Conservation (phyloP, 2,888 invertebrate genomes). For the Gari tellinella region DNA sequence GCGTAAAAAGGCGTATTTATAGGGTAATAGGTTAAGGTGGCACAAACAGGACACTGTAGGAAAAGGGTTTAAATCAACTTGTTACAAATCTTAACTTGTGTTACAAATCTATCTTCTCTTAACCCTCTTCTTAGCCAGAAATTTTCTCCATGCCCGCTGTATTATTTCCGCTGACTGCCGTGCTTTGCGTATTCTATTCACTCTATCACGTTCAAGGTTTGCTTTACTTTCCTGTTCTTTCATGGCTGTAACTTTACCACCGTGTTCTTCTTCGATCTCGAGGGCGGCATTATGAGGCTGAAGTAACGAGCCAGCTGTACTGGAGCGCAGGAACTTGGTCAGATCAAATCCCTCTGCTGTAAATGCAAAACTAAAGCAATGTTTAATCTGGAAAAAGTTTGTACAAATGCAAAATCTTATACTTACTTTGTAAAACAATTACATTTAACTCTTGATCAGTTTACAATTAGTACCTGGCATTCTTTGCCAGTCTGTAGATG, state of each 20-base stretch:
- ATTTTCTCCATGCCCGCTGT: slow-evolving; percentile 76
- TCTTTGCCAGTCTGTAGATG: no score
- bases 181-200: slow-evolving; percentile 75
- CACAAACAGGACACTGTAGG: no score
- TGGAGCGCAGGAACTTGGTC: slow-evolving; percentile 26
- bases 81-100: no score
- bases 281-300: slow-evolving; percentile 9
- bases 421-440: no score
- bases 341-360: slow-evolving; percentile 19
- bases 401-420: no score
- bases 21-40: no score
- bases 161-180: slow-evolving; percentile 76
- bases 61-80: no score
- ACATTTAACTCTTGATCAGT: no score
- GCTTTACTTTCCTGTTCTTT: slow-evolving; percentile 71
- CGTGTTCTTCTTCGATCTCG: slow-evolving; percentile 41
- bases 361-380: slow-evolving; percentile 5
- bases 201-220: slow-evolving; percentile 71
- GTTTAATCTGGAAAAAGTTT: no score
- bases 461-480: no score
- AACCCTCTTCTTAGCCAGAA: slow-evolving; percentile 43
- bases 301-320: slow-evolving; percentile 8
- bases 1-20: no score
- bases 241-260: slow-evolving; percentile 63
- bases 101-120: slow-evolving; percentile 1